Evolutionary conservation across 2,797 vertebrate genomes (phyloP).

Genomic region (Aratinga solstitialis): DNA sequence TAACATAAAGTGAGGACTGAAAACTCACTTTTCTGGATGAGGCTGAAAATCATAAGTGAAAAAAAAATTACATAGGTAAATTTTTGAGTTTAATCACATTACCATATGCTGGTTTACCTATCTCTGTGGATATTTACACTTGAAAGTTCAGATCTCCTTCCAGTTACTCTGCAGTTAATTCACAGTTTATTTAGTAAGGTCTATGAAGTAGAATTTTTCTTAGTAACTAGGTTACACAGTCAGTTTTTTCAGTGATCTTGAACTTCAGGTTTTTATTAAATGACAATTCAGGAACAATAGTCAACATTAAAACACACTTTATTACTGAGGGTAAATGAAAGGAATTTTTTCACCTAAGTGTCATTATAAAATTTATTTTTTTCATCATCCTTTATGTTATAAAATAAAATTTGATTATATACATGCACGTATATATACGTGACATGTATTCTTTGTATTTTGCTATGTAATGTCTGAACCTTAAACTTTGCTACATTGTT

Average conservation of each 20-base stretch:
- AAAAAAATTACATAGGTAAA: neutral
- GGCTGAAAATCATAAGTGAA: neutral
- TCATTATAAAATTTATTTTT: neutral
- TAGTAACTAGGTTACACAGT: neutral
- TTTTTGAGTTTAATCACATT: neutral
- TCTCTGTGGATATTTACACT: neutral
- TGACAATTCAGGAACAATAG: neutral
- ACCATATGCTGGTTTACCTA: neutral
- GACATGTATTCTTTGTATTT: neutral
- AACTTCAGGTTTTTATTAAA: neutral
- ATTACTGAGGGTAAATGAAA: neutral
- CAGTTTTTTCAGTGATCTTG: neutral
- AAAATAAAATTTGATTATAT: neutral
- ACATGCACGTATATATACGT: neutral
- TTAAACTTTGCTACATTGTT: constrained; percentile 55
- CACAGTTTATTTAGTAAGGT: neutral
- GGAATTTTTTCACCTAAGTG: neutral
- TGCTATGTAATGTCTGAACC: constrained; percentile 25
- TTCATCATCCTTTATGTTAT: neutral
- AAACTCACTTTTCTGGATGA: neutral
- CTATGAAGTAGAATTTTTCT: neutral
- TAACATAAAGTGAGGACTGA: neutral
- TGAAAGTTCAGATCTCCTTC: neutral
- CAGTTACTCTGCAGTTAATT: neutral
- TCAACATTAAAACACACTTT: neutral